Base-by-base conservation (phyloP, 2,797 vertebrate genomes). In the Champsocephalus esox region DNA sequence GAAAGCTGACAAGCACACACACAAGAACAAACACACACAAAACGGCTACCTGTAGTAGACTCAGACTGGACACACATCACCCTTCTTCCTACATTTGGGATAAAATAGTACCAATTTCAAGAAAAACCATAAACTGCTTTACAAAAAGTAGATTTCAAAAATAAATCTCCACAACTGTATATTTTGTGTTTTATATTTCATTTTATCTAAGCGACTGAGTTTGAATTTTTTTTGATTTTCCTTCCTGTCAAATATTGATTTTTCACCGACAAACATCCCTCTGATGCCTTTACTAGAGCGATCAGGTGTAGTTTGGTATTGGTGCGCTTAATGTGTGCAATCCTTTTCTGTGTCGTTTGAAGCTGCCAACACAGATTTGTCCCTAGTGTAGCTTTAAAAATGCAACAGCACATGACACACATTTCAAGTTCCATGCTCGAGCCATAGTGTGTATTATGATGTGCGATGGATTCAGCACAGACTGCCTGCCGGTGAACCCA, bases 401-500 rank as follows among this genome's bases (percentile, higher is more conserved):
- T 34, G 11, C 19, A 68, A 62, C 55, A 13, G 38, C 48, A 32
- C 61, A 24, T 50, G 49, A 51, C 62, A 68, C 43, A 71, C 12
- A 72, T 66, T 44, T 46, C 67, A 49, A 61, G 55, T 46, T 69
- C 32, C 6, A 9, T 55, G 38, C 41, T 61, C 51, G 7, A 19
- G 60, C 43, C 12, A 34, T 9, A 57, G 38, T 12, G 34, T 19
- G n/a, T 14, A 32, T 58, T 57, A 55, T 58, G 49, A 81, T 62
- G 58, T 66, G 48, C 8, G 21, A 66, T 56, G 58, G 57, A 68
- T 76, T 70, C 75, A 60, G 72, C 44, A 34, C 61, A 69, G 70
- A 64, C 46, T 21, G 24, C 41, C 46, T 21, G 24, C 41, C 5
- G 48, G 11, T 77, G 73, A 85, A 88, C 76, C 38, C 70, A 24